These are phyloP conservation scores for Gortyna flavago DNA, from an alignment of 2,888 invertebrate genomes.

Conservation along the genomic window DNA sequence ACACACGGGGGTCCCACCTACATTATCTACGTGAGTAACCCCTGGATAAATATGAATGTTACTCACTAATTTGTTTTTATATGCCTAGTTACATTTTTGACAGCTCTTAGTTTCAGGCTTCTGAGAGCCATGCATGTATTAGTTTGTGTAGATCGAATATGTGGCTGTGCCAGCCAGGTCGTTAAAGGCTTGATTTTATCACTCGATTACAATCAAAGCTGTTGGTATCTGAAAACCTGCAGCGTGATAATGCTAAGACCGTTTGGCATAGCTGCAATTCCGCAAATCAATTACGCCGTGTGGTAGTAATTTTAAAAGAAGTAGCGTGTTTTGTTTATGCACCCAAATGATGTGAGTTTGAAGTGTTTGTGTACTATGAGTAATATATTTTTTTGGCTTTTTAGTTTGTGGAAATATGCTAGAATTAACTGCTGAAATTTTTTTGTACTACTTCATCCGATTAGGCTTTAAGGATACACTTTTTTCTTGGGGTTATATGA, in stretches of 20 bases:
- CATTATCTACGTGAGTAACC: conserved; percentile 44
- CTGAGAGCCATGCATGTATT: conserved; percentile 30
- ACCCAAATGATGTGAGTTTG: conserved; percentile 17
- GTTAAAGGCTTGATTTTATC: conserved; percentile 3
- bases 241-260: background rate
- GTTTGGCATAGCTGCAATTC: conserved; percentile 35
- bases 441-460: conserved; percentile 5
- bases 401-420: background rate
- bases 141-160: conserved; percentile 15
- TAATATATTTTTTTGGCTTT: background rate
- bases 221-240: conserved; percentile 15
- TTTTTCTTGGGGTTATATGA: background rate
- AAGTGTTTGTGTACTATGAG: conserved; percentile 10
- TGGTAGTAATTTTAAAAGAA: conserved; percentile 13
- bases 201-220: conserved; percentile 14
- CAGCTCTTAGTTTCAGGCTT: conserved; percentile 1
- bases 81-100: conserved; percentile 22
- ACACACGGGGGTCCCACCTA: conserved; percentile 28
- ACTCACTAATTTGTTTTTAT: conserved; percentile 26
- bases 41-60: conserved; percentile 41
- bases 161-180: conserved; percentile 9
- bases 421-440: background rate
- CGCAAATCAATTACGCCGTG: conserved; percentile 25
- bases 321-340: conserved; percentile 32
- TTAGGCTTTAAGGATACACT: background rate